These are phyloP conservation scores for Rhizoglyphus robini DNA, from an alignment of 1,140 invertebrate genomes.

Conservation along the genomic window DNA sequence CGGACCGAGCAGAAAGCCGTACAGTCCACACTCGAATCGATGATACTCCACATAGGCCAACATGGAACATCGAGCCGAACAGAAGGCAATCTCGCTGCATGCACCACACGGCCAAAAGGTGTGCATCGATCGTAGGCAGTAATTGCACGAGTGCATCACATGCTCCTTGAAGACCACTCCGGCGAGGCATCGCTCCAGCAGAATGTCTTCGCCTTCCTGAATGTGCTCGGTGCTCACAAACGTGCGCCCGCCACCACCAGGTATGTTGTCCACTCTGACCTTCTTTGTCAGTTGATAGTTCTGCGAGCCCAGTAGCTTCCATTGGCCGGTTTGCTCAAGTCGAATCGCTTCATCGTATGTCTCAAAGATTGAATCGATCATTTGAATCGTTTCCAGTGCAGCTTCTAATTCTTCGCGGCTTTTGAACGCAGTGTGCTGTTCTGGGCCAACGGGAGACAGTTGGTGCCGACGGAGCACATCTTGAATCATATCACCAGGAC, in stretches of 20 bases:
- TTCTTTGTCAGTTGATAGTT: neutral
- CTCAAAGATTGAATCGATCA: neutral
- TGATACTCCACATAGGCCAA: neutral
- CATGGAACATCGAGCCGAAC: neutral
- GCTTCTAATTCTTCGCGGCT: neutral
- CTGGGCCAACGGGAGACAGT: no score
- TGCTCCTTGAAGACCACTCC: neutral
- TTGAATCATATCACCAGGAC: no score
- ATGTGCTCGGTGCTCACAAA: neutral
- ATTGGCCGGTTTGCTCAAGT: no score
- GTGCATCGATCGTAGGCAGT: neutral
- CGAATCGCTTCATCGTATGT: no score
- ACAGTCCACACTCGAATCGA: slow-evolving; percentile 3
- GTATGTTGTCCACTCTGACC: neutral
- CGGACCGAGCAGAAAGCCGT: neutral
- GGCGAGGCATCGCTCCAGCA: neutral
- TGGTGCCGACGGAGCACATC: no score
- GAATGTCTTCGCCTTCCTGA: neutral
- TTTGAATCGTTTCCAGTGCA: neutral
- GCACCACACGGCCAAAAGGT: neutral
- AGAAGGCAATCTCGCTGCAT: neutral
- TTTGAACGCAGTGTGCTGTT: no score
- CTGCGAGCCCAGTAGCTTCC: neutral
- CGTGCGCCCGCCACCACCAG: neutral
- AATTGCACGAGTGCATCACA: neutral